phyloP scores from a whole-genome alignment of 64 coral and sea anemone species.

The Actinia tenebrosa region DNA sequence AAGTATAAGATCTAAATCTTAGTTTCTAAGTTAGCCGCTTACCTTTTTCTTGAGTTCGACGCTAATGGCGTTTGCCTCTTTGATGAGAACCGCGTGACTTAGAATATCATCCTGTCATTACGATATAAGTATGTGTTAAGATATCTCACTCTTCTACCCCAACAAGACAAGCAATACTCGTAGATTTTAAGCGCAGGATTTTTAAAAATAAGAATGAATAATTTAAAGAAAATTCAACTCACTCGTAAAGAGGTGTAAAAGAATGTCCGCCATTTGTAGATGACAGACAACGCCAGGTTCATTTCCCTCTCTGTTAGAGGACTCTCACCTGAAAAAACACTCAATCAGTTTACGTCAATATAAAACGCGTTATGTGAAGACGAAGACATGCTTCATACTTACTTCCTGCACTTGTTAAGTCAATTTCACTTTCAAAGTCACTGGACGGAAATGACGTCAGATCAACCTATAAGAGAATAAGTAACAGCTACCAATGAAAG shows the following conservation, averaged over 20 bases:
- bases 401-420: constrained; percentile 86
- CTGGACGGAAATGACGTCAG: constrained; percentile 83
- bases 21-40: background rate
- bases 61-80: constrained; percentile 98
- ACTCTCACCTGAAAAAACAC: constrained; percentile 59
- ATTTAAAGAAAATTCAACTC: background rate
- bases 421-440: constrained; percentile 90
- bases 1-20: too few species aligned
- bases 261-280: constrained; percentile 78
- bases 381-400: background rate
- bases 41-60: constrained; percentile 95
- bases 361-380: background rate
- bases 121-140: background rate
- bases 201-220: background rate
- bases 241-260: constrained; percentile 76
- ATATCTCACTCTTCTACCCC: background rate
- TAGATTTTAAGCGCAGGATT: too few species aligned
- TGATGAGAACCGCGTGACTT: constrained; percentile 79
- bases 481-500: background rate
- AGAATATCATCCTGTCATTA: constrained; percentile 71
- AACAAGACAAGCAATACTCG: background rate
- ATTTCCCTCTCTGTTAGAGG: constrained; percentile 79
- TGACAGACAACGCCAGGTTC: constrained; percentile 60
- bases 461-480: constrained; percentile 31
- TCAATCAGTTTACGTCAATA: background rate